These are phyloP conservation scores for Ganaspis sp. DNA, from an alignment of 1,140 invertebrate genomes.

Conservation along the genomic window DNA sequence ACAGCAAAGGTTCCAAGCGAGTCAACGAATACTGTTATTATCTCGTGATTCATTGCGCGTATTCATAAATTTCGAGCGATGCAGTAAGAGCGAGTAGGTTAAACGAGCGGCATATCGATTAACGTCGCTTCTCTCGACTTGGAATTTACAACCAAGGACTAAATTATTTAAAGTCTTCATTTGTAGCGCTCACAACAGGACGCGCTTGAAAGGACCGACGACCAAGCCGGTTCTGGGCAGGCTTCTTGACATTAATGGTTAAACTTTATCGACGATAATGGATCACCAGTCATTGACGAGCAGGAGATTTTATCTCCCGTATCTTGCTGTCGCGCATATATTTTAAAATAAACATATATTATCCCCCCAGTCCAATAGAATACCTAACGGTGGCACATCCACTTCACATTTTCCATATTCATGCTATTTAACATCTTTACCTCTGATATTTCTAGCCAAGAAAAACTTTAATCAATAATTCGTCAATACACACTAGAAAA, in stretches of 20 bases:
- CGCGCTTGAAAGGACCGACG: neutral
- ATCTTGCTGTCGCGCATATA: neutral
- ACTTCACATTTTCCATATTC: too few species aligned
- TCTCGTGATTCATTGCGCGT: constrained; percentile 69
- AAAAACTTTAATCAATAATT: too few species aligned
- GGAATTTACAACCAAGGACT: constrained; percentile 68
- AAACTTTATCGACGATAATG: constrained; percentile 33
- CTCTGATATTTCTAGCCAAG: too few species aligned
- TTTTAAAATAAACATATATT: neutral
- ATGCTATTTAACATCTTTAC: too few species aligned
- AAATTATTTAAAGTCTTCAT: constrained; percentile 74
- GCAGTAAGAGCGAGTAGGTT: constrained; percentile 44
- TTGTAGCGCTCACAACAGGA: constrained; percentile 40
- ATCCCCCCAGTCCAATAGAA: neutral
- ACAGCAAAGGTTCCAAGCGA: neutral
- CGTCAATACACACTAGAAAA: too few species aligned
- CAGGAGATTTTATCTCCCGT: neutral
- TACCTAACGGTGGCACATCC: too few species aligned
- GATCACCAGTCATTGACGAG: constrained; percentile 9
- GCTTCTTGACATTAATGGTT: constrained; percentile 31
- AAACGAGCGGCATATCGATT: constrained; percentile 68
- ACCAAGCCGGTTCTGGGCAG: constrained; percentile 14
- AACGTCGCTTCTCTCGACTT: constrained; percentile 62
- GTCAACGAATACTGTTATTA: constrained; percentile 61
- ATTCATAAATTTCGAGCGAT: constrained; percentile 66